Percentiles rank a stretch among this genome's conserved stretches.
Evolutionary conservation across 2,113 vertebrate genomes (phyloP).

Genomic region (Scopus umbretta): DNA sequence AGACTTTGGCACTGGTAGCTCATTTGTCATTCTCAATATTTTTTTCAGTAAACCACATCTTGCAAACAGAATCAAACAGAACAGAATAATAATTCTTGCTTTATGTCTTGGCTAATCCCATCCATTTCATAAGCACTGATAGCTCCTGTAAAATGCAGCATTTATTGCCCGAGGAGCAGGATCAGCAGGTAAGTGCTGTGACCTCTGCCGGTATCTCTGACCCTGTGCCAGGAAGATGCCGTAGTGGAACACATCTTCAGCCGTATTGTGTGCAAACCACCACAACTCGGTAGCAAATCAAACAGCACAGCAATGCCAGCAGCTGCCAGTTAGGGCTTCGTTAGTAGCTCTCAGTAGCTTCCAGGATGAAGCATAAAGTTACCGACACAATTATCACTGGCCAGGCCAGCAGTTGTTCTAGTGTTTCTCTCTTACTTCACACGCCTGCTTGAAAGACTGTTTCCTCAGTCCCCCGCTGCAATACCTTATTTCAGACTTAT

Average conservation of each 20-base stretch:
- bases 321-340: background rate
- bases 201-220: background rate
- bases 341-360: background rate
- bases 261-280: background rate
- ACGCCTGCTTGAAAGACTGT: background rate
- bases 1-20: background rate
- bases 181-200: background rate
- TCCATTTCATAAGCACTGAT: background rate
- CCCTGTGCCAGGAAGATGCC: background rate
- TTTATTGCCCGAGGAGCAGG: background rate
- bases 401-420: background rate
- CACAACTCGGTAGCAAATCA: background rate
- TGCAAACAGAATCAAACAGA: background rate
- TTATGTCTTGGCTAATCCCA: background rate
- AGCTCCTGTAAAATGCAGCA: background rate
- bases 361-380: slow-evolving; percentile 3
- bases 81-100: background rate
- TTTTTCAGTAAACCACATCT: background rate
- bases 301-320: background rate
- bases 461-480: background rate
- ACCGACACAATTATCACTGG: background rate
- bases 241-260: background rate
- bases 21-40: background rate
- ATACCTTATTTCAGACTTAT: background rate
- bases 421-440: background rate